Conservation (phyloP, 2,888 invertebrate species). For the Agrochola lota region DNA sequence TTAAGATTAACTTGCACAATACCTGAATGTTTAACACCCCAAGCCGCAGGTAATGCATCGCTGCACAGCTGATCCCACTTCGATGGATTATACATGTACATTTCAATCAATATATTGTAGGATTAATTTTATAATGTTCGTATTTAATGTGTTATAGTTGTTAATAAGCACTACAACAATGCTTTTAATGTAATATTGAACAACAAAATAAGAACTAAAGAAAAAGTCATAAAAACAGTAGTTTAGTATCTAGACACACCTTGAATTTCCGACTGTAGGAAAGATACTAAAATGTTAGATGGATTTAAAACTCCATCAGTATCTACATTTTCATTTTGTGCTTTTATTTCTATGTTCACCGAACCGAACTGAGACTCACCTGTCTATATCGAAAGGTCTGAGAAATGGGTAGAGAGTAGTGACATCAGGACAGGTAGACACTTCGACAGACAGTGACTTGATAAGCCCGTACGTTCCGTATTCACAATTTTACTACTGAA, state of each 20-base stretch:
- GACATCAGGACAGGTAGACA: slow-evolving; percentile 37
- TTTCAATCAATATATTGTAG: slow-evolving; percentile 17
- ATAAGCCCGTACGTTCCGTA: slow-evolving; percentile 30
- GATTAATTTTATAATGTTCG: background rate
- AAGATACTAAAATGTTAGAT: background rate
- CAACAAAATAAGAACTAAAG: background rate
- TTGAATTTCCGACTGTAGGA: background rate
- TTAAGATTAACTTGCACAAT: slow-evolving; percentile 62
- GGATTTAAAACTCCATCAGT: slow-evolving; percentile 10
- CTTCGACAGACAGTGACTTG: slow-evolving; percentile 26
- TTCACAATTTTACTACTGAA: slow-evolving; percentile 27
- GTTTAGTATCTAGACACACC: background rate
- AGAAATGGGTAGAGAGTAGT: slow-evolving; percentile 17
- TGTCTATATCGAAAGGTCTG: slow-evolving; percentile 25
- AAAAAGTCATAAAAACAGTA: background rate
- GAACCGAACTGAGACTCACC: slow-evolving; percentile 22
- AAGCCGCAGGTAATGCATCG: slow-evolving; percentile 46
- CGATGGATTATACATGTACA: slow-evolving; percentile 24
- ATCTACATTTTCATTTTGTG: slow-evolving; percentile 1
- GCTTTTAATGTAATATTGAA: background rate
- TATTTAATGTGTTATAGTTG: background rate
- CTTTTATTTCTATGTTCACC: slow-evolving; percentile 36
- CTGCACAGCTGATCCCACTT: slow-evolving; percentile 24
- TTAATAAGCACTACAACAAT: background rate
- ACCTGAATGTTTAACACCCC: slow-evolving; percentile 54